Conservation (phyloP, 2,888 invertebrate species). For the Teleogryllus oceanicus region DNA sequence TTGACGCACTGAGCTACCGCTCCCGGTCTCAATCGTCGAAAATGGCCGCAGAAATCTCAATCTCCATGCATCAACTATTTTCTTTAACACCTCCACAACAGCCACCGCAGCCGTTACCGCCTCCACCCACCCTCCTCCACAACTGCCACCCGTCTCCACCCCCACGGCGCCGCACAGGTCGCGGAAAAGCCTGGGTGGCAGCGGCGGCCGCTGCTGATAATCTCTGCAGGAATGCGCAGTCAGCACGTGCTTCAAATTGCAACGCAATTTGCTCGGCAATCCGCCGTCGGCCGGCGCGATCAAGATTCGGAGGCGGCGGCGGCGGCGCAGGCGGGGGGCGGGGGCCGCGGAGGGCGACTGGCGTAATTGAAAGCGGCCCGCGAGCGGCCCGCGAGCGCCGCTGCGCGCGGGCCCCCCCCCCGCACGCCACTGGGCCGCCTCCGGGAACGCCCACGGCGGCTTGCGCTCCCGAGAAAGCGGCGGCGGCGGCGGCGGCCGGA, state of each 20-base stretch:
- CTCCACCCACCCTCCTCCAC: too few relatives aligned
- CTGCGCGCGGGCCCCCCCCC: too few relatives aligned
- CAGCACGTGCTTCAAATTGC: slow-evolving; percentile 18
- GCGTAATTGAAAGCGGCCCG: not conserved
- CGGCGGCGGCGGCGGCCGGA: too few relatives aligned
- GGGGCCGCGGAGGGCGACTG: not conserved
- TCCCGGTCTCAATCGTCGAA: too few relatives aligned
- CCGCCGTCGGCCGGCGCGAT: not conserved
- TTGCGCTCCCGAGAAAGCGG: too few relatives aligned
- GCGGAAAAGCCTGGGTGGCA: not conserved
- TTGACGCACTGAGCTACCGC: too few relatives aligned
- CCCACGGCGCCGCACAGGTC: not conserved
- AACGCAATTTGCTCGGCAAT: not conserved
- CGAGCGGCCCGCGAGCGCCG: not conserved
- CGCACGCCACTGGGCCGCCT: too few relatives aligned
- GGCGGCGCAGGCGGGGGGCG: not conserved
- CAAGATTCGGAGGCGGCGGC: not conserved
- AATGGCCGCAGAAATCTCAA: too few relatives aligned
- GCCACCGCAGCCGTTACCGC: too few relatives aligned
- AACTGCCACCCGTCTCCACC: not conserved
- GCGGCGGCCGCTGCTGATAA: not conserved
- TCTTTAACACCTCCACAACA: too few relatives aligned
- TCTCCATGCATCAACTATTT: too few relatives aligned
- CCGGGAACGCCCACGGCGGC: too few relatives aligned
- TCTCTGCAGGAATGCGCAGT: slow-evolving; percentile 7